Base-by-base conservation (phyloP, 2,113 vertebrate species). In the Scomber colias region DNA sequence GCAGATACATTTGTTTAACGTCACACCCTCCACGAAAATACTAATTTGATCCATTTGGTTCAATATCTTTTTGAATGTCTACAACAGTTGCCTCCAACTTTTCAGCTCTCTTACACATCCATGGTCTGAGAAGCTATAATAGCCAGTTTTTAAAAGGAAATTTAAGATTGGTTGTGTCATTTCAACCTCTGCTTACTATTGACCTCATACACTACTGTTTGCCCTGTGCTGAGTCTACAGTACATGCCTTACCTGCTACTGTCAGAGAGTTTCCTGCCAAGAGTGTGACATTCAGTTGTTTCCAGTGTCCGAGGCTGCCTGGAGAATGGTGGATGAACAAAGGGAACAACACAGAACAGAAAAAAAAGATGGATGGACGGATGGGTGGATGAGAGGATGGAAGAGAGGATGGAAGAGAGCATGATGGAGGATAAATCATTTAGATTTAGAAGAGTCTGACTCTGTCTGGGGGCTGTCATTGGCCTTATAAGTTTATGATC, bases 301-400 rank as follows among this genome's bases (percentile, higher is more conserved):
- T 97, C 97, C 96, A 96, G 93, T 91, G 96, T 97, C 95, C 96
- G 95, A 94, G 96, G 95, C 89, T 97, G 96, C 96, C 98, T 99
- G 96, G 88, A 94, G 93, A 92, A 96, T 94, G 95, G 95, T 88
- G 95, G 90, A 95, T 94, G 95, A 94, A 82, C 48, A 80, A 90
- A 83, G 72, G 62, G 67, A 85, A 93, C 93, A 90, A 84, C 87
- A 88, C 90, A 93, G 79, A 78, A 83, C 70, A 90, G 71, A 87
- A 74, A 82, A 71, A 70, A 79, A 77, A 65, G 46, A 75, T 10
- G 64, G 64, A 75, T 63, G 63, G 63, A 90, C 61, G 84, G 67
- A 77, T 73, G 68, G 63, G 66, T 70, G 77, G 63, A 88, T 78
- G 82, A 69, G 49, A 74, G 51, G 77, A 75, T 82, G 85, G 56